Evolutionary conservation across 2,113 vertebrate genomes (phyloP).

Genomic region (Petroica traversi): DNA sequence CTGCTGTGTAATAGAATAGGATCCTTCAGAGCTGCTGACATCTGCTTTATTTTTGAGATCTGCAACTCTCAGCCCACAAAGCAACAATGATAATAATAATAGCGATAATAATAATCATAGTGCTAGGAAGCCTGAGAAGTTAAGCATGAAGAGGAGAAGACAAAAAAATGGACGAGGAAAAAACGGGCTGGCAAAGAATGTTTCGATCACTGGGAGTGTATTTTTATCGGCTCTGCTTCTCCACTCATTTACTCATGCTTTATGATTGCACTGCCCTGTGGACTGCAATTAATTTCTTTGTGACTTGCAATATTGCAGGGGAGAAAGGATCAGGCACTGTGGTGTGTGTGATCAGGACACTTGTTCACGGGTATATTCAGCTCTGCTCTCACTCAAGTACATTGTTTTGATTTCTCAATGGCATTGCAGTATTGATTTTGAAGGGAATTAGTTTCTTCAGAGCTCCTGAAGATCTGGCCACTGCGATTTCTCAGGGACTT

Average conservation of each 20-base stretch:
- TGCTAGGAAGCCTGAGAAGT: slow-evolving; percentile 45
- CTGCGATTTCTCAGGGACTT: slow-evolving; percentile 20
- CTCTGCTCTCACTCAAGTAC: background rate
- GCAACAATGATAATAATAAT: slow-evolving; percentile 70
- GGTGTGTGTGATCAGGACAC: background rate
- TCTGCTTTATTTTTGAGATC: slow-evolving; percentile 75
- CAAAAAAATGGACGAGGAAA: background rate
- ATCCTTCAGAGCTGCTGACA: slow-evolving; percentile 73
- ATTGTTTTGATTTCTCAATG: slow-evolving; percentile 54
- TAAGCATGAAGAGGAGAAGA: slow-evolving; percentile 24
- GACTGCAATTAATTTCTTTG: slow-evolving; percentile 26
- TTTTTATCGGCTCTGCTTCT: background rate
- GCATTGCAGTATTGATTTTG: slow-evolving; percentile 61
- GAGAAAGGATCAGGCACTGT: background rate
- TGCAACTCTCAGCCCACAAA: slow-evolving; percentile 63
- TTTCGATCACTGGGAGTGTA: background rate
- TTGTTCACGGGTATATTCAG: slow-evolving; percentile 1
- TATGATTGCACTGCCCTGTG: background rate
- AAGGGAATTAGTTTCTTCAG: slow-evolving; percentile 60
- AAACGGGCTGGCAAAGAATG: background rate
- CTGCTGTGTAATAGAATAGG: slow-evolving; percentile 71
- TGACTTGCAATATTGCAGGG: background rate
- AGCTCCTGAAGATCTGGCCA: slow-evolving; percentile 31
- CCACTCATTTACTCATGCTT: background rate
- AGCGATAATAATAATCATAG: slow-evolving; percentile 57